A percentile compares a stretch with the other conserved stretches of the same genome.
phyloP scores from a whole-genome alignment of 2,888 invertebrate species.

The Lypha dubia region DNA sequence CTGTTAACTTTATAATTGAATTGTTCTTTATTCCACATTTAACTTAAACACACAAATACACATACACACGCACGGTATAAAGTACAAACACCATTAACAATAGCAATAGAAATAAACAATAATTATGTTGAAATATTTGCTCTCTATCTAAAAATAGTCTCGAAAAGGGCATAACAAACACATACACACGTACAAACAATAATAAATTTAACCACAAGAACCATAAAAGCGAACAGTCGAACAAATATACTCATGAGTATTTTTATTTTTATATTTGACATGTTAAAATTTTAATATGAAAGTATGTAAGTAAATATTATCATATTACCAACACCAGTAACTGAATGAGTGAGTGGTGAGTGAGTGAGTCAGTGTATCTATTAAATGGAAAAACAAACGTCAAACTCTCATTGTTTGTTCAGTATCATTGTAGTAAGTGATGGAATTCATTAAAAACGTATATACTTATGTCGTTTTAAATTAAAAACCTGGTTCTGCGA shows the following conservation, averaged over 20 bases:
- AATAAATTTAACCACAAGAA: slow-evolving; percentile 28
- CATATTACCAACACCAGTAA: neutral
- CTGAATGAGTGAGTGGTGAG: too few relatives aligned
- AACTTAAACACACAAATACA: neutral
- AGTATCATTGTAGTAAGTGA: neutral
- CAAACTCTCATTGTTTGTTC: neutral
- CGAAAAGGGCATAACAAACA: neutral
- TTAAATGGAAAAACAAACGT: neutral
- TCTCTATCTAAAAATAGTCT: neutral
- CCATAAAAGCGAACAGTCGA: neutral
- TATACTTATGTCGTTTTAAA: too few relatives aligned
- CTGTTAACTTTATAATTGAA: slow-evolving; percentile 20
- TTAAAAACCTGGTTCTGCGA: too few relatives aligned
- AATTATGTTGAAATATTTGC: slow-evolving; percentile 17
- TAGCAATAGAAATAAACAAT: slow-evolving; percentile 18
- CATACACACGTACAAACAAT: too few relatives aligned
- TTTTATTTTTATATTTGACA: neutral
- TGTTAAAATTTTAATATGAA: slow-evolving; percentile 5
- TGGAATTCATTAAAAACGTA: too few relatives aligned
- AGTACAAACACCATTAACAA: neutral
- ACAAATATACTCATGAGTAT: neutral
- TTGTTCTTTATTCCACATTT: neutral
- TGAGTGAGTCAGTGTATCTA: neutral
- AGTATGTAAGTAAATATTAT: neutral
- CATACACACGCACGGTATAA: neutral